Evolutionary conservation across 2,888 invertebrate species (phyloP).

Genomic region (Enchytraeus crypticus): DNA sequence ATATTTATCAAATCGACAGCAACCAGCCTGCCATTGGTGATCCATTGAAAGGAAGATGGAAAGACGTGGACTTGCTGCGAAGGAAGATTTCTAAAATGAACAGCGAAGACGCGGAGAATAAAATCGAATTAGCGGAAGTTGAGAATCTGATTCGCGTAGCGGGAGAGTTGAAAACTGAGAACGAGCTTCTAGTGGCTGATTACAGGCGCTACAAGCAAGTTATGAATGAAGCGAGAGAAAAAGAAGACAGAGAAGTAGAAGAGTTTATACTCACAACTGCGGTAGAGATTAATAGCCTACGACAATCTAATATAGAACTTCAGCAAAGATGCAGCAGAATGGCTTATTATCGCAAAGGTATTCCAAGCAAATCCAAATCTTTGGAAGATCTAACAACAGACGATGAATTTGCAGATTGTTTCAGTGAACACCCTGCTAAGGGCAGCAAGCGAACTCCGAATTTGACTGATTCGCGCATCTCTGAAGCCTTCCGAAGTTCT

Average conservation of each 20-base stretch:
- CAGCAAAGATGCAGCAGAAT: no score
- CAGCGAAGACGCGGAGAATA: neutral
- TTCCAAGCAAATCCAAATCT: no score
- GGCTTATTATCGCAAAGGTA: no score
- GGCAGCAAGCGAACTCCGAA: no score
- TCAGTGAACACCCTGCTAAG: no score
- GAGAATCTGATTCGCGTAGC: neutral
- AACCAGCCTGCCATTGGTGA: neutral
- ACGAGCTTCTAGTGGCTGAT: neutral
- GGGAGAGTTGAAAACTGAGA: neutral
- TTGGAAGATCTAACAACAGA: no score
- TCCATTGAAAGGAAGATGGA: neutral
- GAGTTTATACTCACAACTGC: neutral
- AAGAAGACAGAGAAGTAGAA: neutral
- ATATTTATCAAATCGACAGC: no score
- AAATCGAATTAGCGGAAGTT: neutral
- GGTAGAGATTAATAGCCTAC: neutral
- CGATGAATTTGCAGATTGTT: no score
- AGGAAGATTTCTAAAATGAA: no score
- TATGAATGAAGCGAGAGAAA: neutral
- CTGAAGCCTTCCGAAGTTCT: no score
- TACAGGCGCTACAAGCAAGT: neutral
- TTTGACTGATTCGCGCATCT: no score
- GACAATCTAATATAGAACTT: neutral
- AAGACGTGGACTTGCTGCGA: neutral